Evolutionary conservation across 2,113 vertebrate species (phyloP), one percentile per base, ranked within the genome.

Genomic region (Indicator indicator): DNA sequence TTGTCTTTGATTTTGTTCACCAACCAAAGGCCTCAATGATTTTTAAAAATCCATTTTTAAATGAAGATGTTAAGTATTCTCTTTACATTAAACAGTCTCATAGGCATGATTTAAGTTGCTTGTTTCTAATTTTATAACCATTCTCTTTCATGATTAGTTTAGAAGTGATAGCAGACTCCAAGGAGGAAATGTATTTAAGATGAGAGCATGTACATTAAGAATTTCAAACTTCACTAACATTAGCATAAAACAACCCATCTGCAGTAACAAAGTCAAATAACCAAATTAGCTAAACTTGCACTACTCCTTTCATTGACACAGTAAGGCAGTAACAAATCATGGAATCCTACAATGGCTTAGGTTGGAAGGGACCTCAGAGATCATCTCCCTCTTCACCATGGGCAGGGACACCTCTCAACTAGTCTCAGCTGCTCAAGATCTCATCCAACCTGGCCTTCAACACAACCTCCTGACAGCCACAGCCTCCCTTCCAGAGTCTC

Each of bases 1-100:
- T 68, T 90, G 59, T 48, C 95, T 97, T 98, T 97, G 94, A 97
- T 97, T 98, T 90, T 96, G 82, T 86, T 93, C 97, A 91, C 79
- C 68, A 86, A 58, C 63, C 42, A 76, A 58, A 95, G 60, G 52
- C 93, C 94, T 93, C 20, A 70, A 65, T 89, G 86, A 89, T 91
- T 79, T 89, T 91, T n/a, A 56, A 65, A 70, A 89, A 83, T 83
- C 48, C 46, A 82, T 93, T 94, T 97, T 88, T 72, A 86, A 84
- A 91, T 79, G 80, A 93, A 89, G 56, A 71, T 16, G 38, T 94
- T 86, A 93, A 89, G 83, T 74, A 95, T 81, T 95, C 88, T 94
- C 72, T 97, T 96, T 94, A 67, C 36, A 84, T 86, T 91, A 90
- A 94, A 58, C 12, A 75, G 52, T 68, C 71, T 91, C 77, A 69